Conservation (phyloP, 2,797 vertebrate genomes). For the Leuciscus waleckii region DNA sequence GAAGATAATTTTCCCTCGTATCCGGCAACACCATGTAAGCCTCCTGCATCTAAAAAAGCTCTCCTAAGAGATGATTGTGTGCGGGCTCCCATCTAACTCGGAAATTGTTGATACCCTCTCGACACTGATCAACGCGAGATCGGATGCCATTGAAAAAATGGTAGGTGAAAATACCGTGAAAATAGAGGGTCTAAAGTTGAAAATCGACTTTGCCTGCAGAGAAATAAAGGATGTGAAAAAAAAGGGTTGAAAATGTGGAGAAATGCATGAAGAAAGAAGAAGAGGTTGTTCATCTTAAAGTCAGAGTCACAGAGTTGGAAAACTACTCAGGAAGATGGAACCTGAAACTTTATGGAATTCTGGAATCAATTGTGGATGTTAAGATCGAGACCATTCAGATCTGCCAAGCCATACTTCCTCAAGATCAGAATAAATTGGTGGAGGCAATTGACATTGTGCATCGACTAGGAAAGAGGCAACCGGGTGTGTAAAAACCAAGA, state of each 20-base stretch:
- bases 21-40: neutral
- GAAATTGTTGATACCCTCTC: neutral
- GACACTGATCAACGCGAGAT: neutral
- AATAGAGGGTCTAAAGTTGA: neutral
- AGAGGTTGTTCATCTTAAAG: neutral
- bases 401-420: neutral
- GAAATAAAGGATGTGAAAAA: neutral
- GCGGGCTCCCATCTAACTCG: neutral
- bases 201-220: neutral
- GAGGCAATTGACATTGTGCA: neutral
- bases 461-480: neutral
- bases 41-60: neutral
- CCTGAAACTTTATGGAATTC: neutral
- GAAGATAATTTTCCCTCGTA: neutral
- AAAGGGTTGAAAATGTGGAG: neutral
- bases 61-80: neutral
- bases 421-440: neutral
- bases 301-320: neutral
- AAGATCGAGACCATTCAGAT: neutral
- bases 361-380: too few relatives aligned
- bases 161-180: neutral
- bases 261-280: neutral
- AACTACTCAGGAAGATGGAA: neutral
- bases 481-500: neutral
- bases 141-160: neutral